Percentiles rank a stretch among this genome's conserved stretches.
phyloP scores from a whole-genome alignment of 2,797 vertebrate genomes.

The Enteromius fasciolatus region DNA sequence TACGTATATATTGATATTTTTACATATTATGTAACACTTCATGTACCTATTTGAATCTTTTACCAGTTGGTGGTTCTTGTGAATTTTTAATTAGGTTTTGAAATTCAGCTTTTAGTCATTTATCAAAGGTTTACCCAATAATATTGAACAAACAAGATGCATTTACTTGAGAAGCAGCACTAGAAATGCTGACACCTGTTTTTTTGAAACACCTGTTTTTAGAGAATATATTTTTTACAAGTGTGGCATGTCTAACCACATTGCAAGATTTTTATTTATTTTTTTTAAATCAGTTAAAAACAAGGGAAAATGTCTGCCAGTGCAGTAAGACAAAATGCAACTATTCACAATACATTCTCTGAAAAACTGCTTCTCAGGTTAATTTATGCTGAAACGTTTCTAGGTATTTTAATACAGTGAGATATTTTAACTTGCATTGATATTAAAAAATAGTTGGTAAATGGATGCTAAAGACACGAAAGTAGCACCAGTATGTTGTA shows the following conservation, averaged over 20 bases:
- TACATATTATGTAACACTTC: neutral
- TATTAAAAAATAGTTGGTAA: neutral
- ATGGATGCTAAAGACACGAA: no score
- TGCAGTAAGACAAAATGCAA: neutral
- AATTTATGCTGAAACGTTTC: neutral
- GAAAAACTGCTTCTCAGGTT: no score
- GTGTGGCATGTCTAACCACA: neutral
- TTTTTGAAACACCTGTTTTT: neutral
- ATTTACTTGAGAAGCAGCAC: neutral
- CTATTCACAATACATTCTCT: neutral
- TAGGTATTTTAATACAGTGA: neutral
- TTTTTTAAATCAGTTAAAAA: neutral
- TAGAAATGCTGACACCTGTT: neutral
- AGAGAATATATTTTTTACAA: neutral
- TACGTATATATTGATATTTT: neutral
- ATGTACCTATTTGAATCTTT: neutral
- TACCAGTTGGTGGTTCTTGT: neutral
- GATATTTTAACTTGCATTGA: slow-evolving; percentile 3
- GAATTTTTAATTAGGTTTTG: neutral
- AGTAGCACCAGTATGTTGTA: neutral
- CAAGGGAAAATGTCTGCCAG: neutral
- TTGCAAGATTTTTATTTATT: neutral
- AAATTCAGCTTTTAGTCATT: neutral
- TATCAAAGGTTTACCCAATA: neutral
- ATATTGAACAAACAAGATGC: neutral